These are phyloP conservation scores for Aurelia sp. DNA, from an alignment of 30 jellyfish, hydroid and myxozoan species.

Conservation along the genomic window DNA sequence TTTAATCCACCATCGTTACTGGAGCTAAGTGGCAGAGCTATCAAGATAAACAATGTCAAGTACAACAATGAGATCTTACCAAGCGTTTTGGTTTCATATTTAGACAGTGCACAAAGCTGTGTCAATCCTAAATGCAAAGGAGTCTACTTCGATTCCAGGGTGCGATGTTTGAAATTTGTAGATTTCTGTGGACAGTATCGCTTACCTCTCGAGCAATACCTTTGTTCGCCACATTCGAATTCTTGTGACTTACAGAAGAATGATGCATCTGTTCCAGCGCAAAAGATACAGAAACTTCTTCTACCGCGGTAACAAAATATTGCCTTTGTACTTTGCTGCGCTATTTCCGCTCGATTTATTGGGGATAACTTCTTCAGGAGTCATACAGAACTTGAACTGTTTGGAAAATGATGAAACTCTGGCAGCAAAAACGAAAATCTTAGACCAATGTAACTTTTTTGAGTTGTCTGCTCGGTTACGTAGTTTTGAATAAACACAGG, in stretches of 20 bases:
- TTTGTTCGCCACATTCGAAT: slow-evolving; percentile 92
- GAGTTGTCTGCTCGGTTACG: too few relatives aligned
- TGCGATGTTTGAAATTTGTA: slow-evolving; percentile 92
- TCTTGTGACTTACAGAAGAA: slow-evolving; percentile 16
- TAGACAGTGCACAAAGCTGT: slow-evolving; percentile 95
- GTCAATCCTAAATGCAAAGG: slow-evolving; percentile 99
- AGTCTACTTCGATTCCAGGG: slow-evolving; percentile 97
- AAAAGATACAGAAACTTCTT: slow-evolving; percentile 74
- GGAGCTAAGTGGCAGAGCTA: slow-evolving; percentile 95
- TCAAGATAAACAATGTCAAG: slow-evolving; percentile 54
- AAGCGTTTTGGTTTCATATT: slow-evolving; percentile 61
- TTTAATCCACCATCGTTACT: slow-evolving; percentile 96
- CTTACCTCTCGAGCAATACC: slow-evolving; percentile 93
- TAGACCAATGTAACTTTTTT: too few relatives aligned
- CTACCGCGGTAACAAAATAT: slow-evolving; percentile 58
- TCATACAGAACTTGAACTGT: too few relatives aligned
- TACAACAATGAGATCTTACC: slow-evolving; percentile 67
- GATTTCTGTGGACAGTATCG: slow-evolving; percentile 98
- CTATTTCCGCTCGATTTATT: too few relatives aligned
- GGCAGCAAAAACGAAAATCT: too few relatives aligned
- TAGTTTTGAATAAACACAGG: too few relatives aligned
- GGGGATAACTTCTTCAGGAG: too few relatives aligned
- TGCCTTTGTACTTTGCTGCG: neutral
- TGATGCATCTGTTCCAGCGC: slow-evolving; percentile 71
- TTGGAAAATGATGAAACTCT: too few relatives aligned